Percentiles rank a stretch among this genome's conserved stretches.
phyloP scores from a whole-genome alignment of 2,888 invertebrate species.

The Pterobdella sp. region DNA sequence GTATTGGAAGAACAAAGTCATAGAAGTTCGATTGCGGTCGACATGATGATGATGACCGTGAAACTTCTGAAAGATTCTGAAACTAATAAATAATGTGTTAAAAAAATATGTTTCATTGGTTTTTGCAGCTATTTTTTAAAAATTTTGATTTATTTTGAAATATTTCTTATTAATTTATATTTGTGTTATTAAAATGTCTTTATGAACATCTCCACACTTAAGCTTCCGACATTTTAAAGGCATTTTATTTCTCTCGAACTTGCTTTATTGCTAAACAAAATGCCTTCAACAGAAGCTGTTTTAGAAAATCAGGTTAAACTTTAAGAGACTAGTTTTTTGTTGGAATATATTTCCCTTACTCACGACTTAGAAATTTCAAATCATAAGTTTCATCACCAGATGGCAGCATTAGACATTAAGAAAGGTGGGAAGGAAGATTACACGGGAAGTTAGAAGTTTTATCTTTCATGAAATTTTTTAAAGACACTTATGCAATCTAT shows the following conservation, averaged over 20 bases:
- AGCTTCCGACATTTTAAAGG: conserved; percentile 14
- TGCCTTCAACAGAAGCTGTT: conserved; percentile 4
- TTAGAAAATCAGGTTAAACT: conserved; percentile 11
- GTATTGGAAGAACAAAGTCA: no score
- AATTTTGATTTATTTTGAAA: no score
- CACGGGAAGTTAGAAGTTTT: background rate
- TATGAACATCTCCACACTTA: background rate
- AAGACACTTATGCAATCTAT: background rate
- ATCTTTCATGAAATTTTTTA: background rate
- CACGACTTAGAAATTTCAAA: background rate
- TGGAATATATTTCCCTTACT: background rate
- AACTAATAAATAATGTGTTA: no score
- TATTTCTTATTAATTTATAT: no score
- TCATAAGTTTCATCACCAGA: background rate
- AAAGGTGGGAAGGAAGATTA: background rate
- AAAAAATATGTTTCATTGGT: no score
- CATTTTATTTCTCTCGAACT: background rate
- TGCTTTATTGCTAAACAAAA: background rate
- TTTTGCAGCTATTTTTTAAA: no score
- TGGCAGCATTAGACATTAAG: background rate
- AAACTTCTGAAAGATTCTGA: no score
- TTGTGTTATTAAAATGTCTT: background rate
- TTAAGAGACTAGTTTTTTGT: background rate
- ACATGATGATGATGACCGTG: no score
- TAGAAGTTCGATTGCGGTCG: no score